Evolutionary conservation across 2,888 invertebrate species (phyloP), one percentile per base, ranked within the genome.

Genomic region (Leptopilina syphax): DNA sequence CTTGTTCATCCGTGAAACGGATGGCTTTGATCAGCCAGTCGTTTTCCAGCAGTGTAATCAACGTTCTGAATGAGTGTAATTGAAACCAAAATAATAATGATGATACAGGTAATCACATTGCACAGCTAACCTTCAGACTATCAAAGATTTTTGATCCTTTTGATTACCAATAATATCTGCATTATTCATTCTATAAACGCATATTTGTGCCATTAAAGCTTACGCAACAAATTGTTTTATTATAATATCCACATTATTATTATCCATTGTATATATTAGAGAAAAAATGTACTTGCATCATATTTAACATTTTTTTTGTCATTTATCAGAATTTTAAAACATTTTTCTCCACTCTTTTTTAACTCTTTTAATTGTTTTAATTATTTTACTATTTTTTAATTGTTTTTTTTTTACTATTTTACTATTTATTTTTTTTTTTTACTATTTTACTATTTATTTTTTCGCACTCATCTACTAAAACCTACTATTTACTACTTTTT

Each of bases 61-160:
- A 70, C 50, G 68, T 70, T 70, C 50, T 50, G 50, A 68, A 70
- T 70, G 68, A 70, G 68, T 70, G 68, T 70, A 70, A 70, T 70
- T 70, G 68, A 70, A 70, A 70, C 50, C 68, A 54, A 70, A 70
- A 57, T 70, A 70, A 70, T 70, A 70, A 70, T 70, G 34, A 54
- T 57, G 54, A 54, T 70, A 13, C 54, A 54, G 70, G n/a, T 57
- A 70, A 70, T 70, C 54, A 54, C 18, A 70, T 57, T 70, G 54
- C 54, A 70, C 63, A n/a, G 63, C 63, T 63, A 63, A 63, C 63
- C 63, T 63, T 63, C 63, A 63, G 63, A 63, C 63, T 63, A 63
- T 24, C 63, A 63, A 63, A 63, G 63, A 63, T 63, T 63, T 63
- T 63, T 63, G 63, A 63, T 63, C 63, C 63, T 63, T 63, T 63